A percentile compares a stretch with the other conserved stretches of the same genome.
These are phyloP conservation scores for Cydia amplana DNA, from an alignment of 1,140 invertebrate genomes.

Conservation along the genomic window DNA sequence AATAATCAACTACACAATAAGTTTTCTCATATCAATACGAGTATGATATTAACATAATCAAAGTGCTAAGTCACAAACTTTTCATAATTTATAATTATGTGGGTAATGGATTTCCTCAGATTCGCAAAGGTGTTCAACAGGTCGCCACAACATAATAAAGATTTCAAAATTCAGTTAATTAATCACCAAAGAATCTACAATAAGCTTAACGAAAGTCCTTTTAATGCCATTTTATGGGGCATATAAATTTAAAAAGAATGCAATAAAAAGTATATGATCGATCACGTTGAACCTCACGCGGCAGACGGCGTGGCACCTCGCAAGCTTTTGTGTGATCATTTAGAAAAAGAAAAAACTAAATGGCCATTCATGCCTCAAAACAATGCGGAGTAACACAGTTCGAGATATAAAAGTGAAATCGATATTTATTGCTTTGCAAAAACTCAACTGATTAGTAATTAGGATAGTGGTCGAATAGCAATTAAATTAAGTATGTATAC, in stretches of 20 bases:
- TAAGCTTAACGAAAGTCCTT: slow-evolving; percentile 7
- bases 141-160: neutral
- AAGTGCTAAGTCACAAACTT: no score
- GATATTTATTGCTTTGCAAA: slow-evolving; percentile 38
- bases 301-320: slow-evolving; percentile 57
- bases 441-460: neutral
- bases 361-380: neutral
- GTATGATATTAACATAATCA: no score
- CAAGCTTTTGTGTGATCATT: slow-evolving; percentile 26
- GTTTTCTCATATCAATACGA: no score
- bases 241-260: slow-evolving; percentile 33
- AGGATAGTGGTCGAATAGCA: no score
- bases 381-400: neutral
- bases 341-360: slow-evolving; percentile 24
- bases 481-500: no score
- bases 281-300: slow-evolving; percentile 32
- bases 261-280: slow-evolving; percentile 33
- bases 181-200: slow-evolving; percentile 21
- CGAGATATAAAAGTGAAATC: slow-evolving; percentile 2
- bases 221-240: slow-evolving; percentile 13
- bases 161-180: neutral
- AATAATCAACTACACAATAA: no score
- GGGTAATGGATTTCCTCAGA: no score
- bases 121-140: neutral
- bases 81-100: no score